Evolutionary conservation across 2,797 vertebrate genomes (phyloP).

Genomic region (Sebastes itinus): DNA sequence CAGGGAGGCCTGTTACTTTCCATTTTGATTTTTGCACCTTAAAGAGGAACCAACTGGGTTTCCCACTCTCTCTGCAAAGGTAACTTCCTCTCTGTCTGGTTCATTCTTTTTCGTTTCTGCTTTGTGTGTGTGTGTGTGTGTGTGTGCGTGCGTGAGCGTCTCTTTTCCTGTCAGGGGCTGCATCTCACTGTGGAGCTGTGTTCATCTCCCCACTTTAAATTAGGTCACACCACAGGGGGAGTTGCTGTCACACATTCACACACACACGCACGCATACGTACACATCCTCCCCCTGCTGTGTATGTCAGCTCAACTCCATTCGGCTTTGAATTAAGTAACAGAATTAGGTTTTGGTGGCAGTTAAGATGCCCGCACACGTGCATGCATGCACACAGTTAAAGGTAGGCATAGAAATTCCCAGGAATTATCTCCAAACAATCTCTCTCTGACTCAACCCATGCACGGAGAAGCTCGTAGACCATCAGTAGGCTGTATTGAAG

Average conservation of each 20-base stretch:
- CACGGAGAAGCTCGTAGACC: constrained; percentile 29
- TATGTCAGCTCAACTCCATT: constrained; percentile 70
- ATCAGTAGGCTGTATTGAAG: constrained; percentile 59
- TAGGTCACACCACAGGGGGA: constrained; percentile 77
- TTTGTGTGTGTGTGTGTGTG: neutral
- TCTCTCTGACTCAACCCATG: constrained; percentile 3
- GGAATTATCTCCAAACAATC: constrained; percentile 50
- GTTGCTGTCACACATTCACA: constrained; percentile 53
- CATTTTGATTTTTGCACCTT: constrained; percentile 45
- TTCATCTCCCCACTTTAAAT: constrained; percentile 80
- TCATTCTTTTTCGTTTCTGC: constrained; percentile 37
- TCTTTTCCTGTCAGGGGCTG: constrained; percentile 59
- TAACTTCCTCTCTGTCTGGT: constrained; percentile 53
- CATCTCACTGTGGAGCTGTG: constrained; percentile 65
- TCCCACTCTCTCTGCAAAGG: constrained; percentile 26
- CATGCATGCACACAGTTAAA: constrained; percentile 4
- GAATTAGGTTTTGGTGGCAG: constrained; percentile 67
- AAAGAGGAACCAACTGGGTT: constrained; percentile 45
- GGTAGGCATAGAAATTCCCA: constrained; percentile 17
- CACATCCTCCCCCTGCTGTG: constrained; percentile 59
- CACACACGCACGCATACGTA: constrained; percentile 14
- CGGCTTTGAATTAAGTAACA: constrained; percentile 74
- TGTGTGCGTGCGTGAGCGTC: neutral
- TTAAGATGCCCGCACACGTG: constrained; percentile 27
- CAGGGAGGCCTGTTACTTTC: constrained; percentile 16